Base-by-base conservation (phyloP, 1,140 invertebrate genomes). In the Drosophila leontia region DNA sequence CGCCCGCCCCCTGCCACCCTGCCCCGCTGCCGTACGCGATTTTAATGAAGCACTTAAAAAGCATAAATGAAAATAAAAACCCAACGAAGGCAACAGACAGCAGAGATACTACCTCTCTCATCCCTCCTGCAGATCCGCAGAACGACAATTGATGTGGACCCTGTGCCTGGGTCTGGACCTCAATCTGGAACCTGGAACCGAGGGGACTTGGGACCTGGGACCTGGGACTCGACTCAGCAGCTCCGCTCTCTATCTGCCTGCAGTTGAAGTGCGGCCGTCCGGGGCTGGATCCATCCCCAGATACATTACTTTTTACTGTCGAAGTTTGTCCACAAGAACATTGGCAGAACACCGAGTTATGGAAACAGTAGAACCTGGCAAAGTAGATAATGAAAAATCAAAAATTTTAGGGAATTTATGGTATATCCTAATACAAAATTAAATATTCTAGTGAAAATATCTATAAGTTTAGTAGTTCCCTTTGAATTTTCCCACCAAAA, bases 11-110 rank as follows among this genome's bases (percentile, higher is more conserved):
- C 29, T 35, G 39, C 39, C 61, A 9, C 15, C 26, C 47, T 12
- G n/a, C 47, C 61, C 69, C 75, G 68, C 65, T 48, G 76, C 72
- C 85, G 77, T 90, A 90, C 84, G 85, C 85, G 85, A 82, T 90
- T 88, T 88, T 88, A 90, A 90, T 88, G 85, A 88, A 88, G 85
- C 85, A 85, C 85, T 88, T 88, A 90, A 90, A 88, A 88, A 90
- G 81, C 85, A 88, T 85, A 88, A 88, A 88, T 85, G 78, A 88
- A 88, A 88, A 88, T 85, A 88, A 88, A 87, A 90, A 62, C 80
- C 85, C 85, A 90, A 79, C 84, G 87, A 80, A 87, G 80, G 77
- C 75, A 77, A 47, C 78, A 75, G 37, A 71, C 41, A 75, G 42
- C 69, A 78, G 75, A 75, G 72, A 65, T 50, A 59, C 61, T 47